Percentiles rank a stretch among this genome's conserved stretches.
Evolutionary conservation across 2,888 invertebrate genomes (phyloP).

Genomic region (Coleophora flavipennella): DNA sequence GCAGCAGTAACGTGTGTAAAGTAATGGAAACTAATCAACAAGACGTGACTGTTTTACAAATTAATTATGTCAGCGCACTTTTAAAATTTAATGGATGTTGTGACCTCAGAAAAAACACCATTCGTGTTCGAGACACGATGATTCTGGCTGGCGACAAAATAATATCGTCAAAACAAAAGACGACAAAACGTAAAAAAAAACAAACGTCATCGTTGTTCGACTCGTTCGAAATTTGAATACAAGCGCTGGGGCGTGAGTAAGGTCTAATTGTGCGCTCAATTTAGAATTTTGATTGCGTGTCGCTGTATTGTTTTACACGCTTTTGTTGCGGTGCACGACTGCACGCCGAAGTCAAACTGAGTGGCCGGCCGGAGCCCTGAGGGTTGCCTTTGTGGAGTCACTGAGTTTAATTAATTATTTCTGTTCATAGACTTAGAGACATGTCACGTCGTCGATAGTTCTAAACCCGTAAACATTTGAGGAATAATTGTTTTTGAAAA

Average conservation of each 20-base stretch:
- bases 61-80: too few species aligned
- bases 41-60: too few species aligned
- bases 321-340: conserved; percentile 29
- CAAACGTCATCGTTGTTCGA: conserved; percentile 25
- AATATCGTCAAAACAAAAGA: conserved; percentile 31
- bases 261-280: conserved; percentile 49
- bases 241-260: conserved; percentile 54
- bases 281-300: conserved; percentile 55
- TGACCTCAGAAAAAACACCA: too few species aligned
- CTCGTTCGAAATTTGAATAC: conserved; percentile 57
- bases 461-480: too few species aligned
- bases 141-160: conserved; percentile 20
- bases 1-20: too few species aligned
- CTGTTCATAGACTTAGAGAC: background rate
- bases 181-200: conserved; percentile 22
- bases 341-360: conserved; percentile 4
- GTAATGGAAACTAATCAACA: too few species aligned
- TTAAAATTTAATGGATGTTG: too few species aligned
- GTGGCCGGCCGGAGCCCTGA: background rate
- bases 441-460: too few species aligned
- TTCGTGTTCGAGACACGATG: too few species aligned
- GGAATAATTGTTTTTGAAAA: too few species aligned
- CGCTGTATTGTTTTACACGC: conserved; percentile 47
- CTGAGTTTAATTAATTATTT: background rate
- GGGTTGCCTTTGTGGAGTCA: background rate